phyloP scores from a whole-genome alignment of 2,888 invertebrate genomes.

The Nemotelus pantherinus region DNA sequence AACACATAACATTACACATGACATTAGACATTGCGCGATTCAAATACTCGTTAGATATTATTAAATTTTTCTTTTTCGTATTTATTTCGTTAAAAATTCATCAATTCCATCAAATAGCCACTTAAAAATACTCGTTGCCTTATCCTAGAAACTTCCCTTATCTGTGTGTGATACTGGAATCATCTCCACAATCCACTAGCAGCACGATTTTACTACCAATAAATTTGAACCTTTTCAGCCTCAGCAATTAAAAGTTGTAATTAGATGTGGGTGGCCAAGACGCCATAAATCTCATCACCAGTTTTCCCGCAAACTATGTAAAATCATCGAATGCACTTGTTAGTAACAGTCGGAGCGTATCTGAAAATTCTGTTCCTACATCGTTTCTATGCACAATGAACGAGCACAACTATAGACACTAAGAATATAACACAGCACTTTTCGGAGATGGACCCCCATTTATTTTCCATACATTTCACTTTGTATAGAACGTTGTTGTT shows the following conservation, averaged over 20 bases:
- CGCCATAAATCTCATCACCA: slow-evolving; percentile 52
- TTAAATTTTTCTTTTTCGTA: too few species aligned
- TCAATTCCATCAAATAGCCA: too few species aligned
- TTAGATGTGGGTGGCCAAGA: slow-evolving; percentile 54
- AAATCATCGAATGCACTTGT: slow-evolving; percentile 35
- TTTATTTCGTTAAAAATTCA: too few species aligned
- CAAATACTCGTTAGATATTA: too few species aligned
- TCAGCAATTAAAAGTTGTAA: slow-evolving; percentile 53
- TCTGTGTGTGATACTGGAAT: too few species aligned
- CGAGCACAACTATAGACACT: slow-evolving; percentile 7
- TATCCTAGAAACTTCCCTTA: too few species aligned
- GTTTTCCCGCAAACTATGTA: slow-evolving; percentile 37
- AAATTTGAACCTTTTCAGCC: slow-evolving; percentile 46
- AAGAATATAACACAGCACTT: not conserved
- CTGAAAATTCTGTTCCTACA: not conserved
- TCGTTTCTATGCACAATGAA: slow-evolving; percentile 18
- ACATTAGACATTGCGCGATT: too few species aligned
- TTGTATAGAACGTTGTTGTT: slow-evolving; percentile 41
- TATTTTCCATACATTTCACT: slow-evolving; percentile 22
- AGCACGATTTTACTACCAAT: not conserved
- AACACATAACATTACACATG: too few species aligned
- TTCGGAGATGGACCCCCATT: slow-evolving; percentile 26
- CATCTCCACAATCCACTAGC: too few species aligned
- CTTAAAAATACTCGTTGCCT: too few species aligned
- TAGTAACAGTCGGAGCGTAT: not conserved